Evolutionary conservation across 2,888 invertebrate species (phyloP), one percentile per base, ranked within the genome.

Genomic region (Diabrotica balteata): DNA sequence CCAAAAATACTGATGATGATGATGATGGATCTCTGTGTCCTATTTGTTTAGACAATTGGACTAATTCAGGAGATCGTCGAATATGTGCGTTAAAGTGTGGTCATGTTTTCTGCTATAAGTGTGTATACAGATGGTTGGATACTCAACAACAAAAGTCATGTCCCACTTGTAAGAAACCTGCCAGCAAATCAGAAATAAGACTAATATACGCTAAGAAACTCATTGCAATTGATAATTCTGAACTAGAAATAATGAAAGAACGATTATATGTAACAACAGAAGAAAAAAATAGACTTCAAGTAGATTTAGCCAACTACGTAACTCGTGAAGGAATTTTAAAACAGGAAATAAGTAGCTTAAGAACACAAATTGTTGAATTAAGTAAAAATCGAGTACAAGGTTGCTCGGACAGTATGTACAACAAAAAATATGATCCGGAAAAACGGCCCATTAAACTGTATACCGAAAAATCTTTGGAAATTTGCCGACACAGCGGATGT

Each of bases 41-140:
- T 0, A 96, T 97, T 72, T 97, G 97, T 80, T 86, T 96, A 72
- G 97, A 97, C 64, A 84, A 88, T 4, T 97, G 96, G 94, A 93
- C 92, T 5, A 94, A 91, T 80, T 89, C 91, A 0, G 97, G 97
- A 0, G 89, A 88, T 0, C 98, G 98, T 82, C 87, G 96, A 62
- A 84, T 97, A 4, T 92, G 92, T n/a, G 91, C 94, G 0, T 84
- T 98, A 8, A 91, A 91, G 79, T 98, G 98, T 83, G 98, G 98
- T 0, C 98, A 98, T 84, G 84, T 97, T 7, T 98, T 96, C 83
- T 98, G 98, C 0, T 76, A 89, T 0, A 87, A 87, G 17, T 97
- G 97, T 80, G 91, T 96, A 8, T 84, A 88, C 61, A 86, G 90
- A 47, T 96, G 95, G 95, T 82, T 95, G 61, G 87, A 86, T 68